These are phyloP conservation scores for Morone saxatilis DNA, from an alignment of 2,113 vertebrate genomes.

Conservation along the genomic window DNA sequence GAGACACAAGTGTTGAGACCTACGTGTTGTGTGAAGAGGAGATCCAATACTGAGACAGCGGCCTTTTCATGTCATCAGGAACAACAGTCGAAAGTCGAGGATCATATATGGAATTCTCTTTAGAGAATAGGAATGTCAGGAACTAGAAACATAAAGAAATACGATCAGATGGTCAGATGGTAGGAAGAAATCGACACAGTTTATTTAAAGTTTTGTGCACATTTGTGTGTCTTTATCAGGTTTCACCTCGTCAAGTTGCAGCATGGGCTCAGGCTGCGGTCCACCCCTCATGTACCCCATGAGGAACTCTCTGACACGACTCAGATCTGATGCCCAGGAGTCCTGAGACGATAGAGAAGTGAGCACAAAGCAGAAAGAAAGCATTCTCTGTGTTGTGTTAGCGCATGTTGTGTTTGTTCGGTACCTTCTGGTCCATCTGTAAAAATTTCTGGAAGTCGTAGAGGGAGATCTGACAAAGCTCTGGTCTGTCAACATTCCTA, in stretches of 20 bases:
- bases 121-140: constrained; percentile 90
- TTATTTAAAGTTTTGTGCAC: background rate
- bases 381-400: too few relatives aligned
- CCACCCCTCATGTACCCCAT: constrained; percentile 85
- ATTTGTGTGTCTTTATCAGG: background rate
- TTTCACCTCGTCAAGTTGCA: constrained; percentile 89
- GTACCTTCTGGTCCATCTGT: constrained; percentile 91
- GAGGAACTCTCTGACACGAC: constrained; percentile 86
- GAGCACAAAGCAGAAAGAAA: background rate
- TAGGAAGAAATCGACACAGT: background rate
- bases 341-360: constrained; percentile 78
- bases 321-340: constrained; percentile 86
- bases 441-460: constrained; percentile 92
- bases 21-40: constrained; percentile 94
- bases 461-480: constrained; percentile 89
- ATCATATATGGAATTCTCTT: constrained; percentile 88
- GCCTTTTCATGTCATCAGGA: constrained; percentile 89
- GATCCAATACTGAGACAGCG: constrained; percentile 92
- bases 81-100: constrained; percentile 78
- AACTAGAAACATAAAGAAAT: constrained; percentile 77
- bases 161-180: background rate
- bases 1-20: background rate
- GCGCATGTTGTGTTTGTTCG: background rate
- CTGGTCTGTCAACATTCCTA: constrained; percentile 89
- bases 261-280: constrained; percentile 83